These are phyloP conservation scores for Nematostella vectensis DNA, from an alignment of 92 coral and sea anemone genomes.

Conservation along the genomic window DNA sequence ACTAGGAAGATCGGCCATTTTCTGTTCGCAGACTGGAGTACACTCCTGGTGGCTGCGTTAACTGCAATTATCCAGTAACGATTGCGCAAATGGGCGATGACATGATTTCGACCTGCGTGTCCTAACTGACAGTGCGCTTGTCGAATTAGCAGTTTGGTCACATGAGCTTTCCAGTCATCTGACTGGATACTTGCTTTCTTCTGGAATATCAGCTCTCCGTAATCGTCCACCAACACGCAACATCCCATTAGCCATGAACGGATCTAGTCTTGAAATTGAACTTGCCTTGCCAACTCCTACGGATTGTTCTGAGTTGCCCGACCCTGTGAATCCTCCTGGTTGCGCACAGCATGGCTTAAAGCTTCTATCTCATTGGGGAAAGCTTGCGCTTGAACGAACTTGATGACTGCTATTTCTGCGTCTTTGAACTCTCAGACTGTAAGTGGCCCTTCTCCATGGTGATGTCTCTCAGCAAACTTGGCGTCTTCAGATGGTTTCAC, in stretches of 20 bases:
- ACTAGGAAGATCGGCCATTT: constrained; percentile 59
- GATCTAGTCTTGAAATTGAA: constrained; percentile 42
- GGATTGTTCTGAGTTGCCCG: constrained; percentile 21
- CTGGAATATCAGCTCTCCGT: constrained; percentile 41
- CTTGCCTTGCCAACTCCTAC: constrained; percentile 11
- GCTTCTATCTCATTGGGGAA: constrained; percentile 32
- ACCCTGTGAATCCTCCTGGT: constrained; percentile 5
- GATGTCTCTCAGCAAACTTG: background rate
- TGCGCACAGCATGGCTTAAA: background rate
- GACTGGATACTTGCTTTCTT: constrained; percentile 39
- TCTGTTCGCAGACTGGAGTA: constrained; percentile 36
- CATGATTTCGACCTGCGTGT: constrained; percentile 55
- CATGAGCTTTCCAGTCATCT: constrained; percentile 40
- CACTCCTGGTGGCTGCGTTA: constrained; percentile 36
- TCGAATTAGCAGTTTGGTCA: constrained; percentile 38
- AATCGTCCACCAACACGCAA: constrained; percentile 61
- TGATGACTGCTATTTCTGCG: constrained; percentile 41
- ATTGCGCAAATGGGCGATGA: constrained; percentile 35
- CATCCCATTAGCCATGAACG: constrained; percentile 35
- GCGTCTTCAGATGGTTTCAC: background rate
- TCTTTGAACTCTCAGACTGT: constrained; percentile 30
- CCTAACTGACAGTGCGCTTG: constrained; percentile 28
- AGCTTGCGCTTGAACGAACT: constrained; percentile 32
- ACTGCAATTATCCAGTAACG: constrained; percentile 45
- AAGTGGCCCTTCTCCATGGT: constrained; percentile 11